phyloP scores from a whole-genome alignment of 2,797 vertebrate species.

The Neosilurus hyrtlii region DNA sequence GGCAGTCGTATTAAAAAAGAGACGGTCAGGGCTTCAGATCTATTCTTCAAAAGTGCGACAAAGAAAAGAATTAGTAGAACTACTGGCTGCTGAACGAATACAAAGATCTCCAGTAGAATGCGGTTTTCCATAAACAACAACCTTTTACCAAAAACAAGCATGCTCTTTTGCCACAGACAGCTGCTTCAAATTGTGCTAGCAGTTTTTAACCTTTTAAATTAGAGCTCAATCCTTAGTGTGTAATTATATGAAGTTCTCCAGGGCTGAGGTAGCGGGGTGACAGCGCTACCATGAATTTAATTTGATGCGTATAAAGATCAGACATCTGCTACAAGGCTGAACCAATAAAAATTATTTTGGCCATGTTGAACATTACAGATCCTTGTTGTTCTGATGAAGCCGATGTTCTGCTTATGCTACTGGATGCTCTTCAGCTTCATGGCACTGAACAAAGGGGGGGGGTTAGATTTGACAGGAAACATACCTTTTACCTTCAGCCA shows the following conservation, averaged over 20 bases:
- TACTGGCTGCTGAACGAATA: constrained; percentile 53
- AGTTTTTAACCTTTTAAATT: constrained; percentile 70
- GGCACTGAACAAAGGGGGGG: background rate
- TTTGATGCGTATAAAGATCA: constrained; percentile 71
- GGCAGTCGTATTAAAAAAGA: background rate
- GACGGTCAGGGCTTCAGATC: background rate
- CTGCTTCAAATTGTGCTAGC: constrained; percentile 65
- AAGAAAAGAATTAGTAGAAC: background rate
- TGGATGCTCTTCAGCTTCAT: constrained; percentile 4
- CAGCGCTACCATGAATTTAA: constrained; percentile 67
- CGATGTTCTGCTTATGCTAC: constrained; percentile 44
- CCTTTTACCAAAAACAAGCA: constrained; percentile 66
- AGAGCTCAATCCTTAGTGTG: constrained; percentile 69
- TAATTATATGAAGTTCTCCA: constrained; percentile 63
- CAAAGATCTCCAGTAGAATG: constrained; percentile 60
- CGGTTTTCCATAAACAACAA: constrained; percentile 66
- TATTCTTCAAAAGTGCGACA: background rate
- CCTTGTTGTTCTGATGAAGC: too few species aligned
- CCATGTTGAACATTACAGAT: constrained; percentile 71
- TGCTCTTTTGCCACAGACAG: constrained; percentile 68
- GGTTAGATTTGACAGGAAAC: background rate
- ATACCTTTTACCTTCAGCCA: background rate
- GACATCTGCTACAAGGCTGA: constrained; percentile 77
- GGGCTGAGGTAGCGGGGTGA: constrained; percentile 58
- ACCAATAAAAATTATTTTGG: constrained; percentile 66